Evolutionary conservation across 53 echinoderm and acorn worm genomes (phyloP).

Genomic region (Glandiceps talaboti): DNA sequence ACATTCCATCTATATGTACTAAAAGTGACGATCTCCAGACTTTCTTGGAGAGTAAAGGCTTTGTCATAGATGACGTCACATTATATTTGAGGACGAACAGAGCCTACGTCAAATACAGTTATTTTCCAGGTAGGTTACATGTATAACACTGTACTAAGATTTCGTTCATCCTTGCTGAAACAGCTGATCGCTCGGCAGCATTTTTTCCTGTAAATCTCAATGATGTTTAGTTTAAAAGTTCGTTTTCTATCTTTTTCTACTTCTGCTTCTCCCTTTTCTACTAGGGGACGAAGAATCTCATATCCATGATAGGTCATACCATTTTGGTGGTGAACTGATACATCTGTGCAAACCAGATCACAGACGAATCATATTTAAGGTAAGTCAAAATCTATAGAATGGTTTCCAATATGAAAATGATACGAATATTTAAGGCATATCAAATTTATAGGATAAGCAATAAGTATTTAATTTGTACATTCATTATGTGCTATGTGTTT

Average conservation of each 20-base stretch:
- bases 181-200: no score
- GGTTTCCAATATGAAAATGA: not conserved
- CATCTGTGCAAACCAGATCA: not conserved
- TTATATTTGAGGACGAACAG: not conserved
- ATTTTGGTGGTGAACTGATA: not conserved
- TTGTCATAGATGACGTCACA: not conserved
- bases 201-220: not conserved
- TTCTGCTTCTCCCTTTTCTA: no score
- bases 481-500: not conserved
- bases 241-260: not conserved
- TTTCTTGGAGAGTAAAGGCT: not conserved
- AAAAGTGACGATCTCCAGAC: not conserved
- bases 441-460: no score
- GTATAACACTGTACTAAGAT: not conserved
- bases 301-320: not conserved
- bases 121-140: not conserved
- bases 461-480: no score
- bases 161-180: no score
- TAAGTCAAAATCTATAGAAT: no score
- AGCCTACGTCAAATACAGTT: not conserved
- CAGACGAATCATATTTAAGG: not conserved
- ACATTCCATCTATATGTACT: not conserved
- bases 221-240: not conserved
- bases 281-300: not conserved
- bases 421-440: not conserved